Percentiles rank a stretch among this genome's conserved stretches.
Evolutionary conservation across 2,113 vertebrate species (phyloP).

Genomic region (Maccullochella peelii): DNA sequence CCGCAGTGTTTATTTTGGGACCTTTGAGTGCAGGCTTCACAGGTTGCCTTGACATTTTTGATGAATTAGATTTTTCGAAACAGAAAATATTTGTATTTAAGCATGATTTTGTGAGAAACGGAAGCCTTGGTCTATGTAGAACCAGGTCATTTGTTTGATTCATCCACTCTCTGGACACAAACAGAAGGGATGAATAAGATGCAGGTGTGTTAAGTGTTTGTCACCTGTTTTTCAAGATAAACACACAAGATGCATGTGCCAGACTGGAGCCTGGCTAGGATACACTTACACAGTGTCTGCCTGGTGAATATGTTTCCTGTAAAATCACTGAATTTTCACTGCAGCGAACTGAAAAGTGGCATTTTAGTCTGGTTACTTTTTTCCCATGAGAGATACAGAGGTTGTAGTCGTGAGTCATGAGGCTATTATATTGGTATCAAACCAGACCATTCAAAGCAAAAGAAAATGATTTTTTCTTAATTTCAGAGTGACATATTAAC

Average conservation of each 20-base stretch:
- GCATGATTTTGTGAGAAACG: background rate
- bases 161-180: background rate
- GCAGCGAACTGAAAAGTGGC: background rate
- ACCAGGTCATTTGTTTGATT: background rate
- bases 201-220: background rate
- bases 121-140: background rate
- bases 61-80: background rate
- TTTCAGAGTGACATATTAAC: background rate
- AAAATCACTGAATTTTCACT: background rate
- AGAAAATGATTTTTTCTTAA: background rate
- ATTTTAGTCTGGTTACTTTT: background rate
- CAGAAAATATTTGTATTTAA: background rate
- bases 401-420: background rate
- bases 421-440: background rate
- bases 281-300: background rate
- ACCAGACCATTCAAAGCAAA: background rate
- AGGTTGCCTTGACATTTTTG: background rate
- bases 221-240: background rate
- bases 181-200: background rate
- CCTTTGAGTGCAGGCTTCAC: background rate
- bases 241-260: background rate
- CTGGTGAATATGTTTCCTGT: background rate
- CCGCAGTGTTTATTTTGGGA: constrained; percentile 27
- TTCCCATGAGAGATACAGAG: background rate
- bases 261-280: background rate